A percentile compares a stretch with the other conserved stretches of the same genome.
Conservation (phyloP, 2,888 invertebrate genomes). For the Heliconius aoede region DNA sequence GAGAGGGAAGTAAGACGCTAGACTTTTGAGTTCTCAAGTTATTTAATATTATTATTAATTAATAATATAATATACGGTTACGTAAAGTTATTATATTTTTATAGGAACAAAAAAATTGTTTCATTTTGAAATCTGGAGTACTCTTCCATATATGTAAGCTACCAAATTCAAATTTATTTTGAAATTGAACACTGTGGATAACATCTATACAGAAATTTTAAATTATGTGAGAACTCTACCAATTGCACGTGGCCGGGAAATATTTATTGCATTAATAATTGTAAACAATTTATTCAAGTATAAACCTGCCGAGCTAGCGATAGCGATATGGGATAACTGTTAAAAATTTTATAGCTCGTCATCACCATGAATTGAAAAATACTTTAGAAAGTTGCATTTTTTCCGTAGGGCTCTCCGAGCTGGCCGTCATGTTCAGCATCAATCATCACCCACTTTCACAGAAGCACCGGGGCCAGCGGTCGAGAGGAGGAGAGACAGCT, state of each 20-base stretch:
- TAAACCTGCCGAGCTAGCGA: constrained; percentile 43
- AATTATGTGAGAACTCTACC: constrained; percentile 38
- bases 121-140: background rate
- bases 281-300: constrained; percentile 45
- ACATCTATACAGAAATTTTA: constrained; percentile 31
- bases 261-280: constrained; percentile 43
- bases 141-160: background rate
- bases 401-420: constrained; percentile 61
- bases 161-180: constrained; percentile 25
- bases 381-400: constrained; percentile 71
- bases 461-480: constrained; percentile 64
- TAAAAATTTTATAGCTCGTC: constrained; percentile 46
- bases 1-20: too few relatives aligned
- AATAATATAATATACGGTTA: constrained; percentile 12
- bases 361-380: constrained; percentile 47
- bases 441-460: constrained; percentile 78
- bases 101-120: constrained; percentile 12
- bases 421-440: constrained; percentile 42
- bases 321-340: constrained; percentile 42
- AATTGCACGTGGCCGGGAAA: constrained; percentile 43
- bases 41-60: background rate
- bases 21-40: too few relatives aligned
- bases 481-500: constrained; percentile 62
- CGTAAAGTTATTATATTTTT: constrained; percentile 11
- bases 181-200: constrained; percentile 26